Evolutionary conservation across 2,888 invertebrate species (phyloP), one percentile per base, ranked within the genome.

Genomic region (Spicauda simplicius): DNA sequence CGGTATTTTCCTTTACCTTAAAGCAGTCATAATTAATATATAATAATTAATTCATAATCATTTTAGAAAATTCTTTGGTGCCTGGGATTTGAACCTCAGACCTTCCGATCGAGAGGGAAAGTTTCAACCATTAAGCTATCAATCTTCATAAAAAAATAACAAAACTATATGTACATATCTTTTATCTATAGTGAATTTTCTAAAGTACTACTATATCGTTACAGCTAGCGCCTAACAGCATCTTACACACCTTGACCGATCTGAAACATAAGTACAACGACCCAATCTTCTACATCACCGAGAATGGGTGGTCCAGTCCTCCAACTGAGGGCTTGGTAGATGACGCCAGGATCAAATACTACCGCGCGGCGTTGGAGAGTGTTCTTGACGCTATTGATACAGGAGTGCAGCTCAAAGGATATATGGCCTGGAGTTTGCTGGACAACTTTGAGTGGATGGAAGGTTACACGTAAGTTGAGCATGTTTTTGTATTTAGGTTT

Each of bases 401-500:
- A 30, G 93, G 91, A 0, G 86, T 93, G 19, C 82, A 90, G 25
- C 82, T 94, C 0, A 83, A 80, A 60, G 95, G 94, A 0, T 95
- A 95, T 79, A 94, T 94, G 71, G 93, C 93, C 1, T 95, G 95
- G 95, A 94, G 94, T 69, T 81, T 96, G 5, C 88, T 95, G 87
- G 96, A 96, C 74, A 95, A 95, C 78, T 95, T 95, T 73, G 95
- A 96, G 79, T 96, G 95, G 95, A 81, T 85, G 68, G 75, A 81
- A 56, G 95, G 95, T 52, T 95, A 94, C 73, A 83, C 80, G 91
- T 94, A 80, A 91, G 93, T 85, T 4, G 5, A 25, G 25, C 25
- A 25, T 25, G 25, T 2, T 25, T 25, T 25, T 25, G 5, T 25
- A 25, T 4, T 25, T 25, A 25, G 25, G 25, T 25, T 5, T 25